phyloP scores from a whole-genome alignment of 1,140 invertebrate species.

The Oedothorax gibbosus region DNA sequence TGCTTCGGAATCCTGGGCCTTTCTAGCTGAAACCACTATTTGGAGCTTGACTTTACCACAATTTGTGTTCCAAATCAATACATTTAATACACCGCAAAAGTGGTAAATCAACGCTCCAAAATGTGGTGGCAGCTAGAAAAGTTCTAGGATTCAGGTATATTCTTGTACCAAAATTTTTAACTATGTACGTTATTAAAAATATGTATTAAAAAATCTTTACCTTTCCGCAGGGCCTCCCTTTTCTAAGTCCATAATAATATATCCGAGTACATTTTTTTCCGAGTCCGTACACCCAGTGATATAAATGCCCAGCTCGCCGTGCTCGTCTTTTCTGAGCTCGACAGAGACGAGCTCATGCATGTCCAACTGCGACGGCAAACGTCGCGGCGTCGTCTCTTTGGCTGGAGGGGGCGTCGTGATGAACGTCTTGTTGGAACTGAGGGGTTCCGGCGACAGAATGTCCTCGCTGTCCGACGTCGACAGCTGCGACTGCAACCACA shows the following conservation, averaged over 20 bases:
- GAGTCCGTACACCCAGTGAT: slow-evolving; percentile 81
- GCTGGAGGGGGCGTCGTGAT: neutral
- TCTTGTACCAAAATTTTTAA: too few relatives aligned
- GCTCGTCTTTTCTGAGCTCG: slow-evolving; percentile 52
- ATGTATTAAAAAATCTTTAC: slow-evolving; percentile 69
- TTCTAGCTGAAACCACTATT: too few relatives aligned
- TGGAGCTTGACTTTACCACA: too few relatives aligned
- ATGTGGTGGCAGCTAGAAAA: too few relatives aligned
- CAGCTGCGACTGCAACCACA: slow-evolving; percentile 54
- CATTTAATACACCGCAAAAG: too few relatives aligned
- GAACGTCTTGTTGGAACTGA: slow-evolving; percentile 50
- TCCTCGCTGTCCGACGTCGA: slow-evolving; percentile 37
- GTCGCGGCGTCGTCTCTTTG: slow-evolving; percentile 3
- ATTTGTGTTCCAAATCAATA: too few relatives aligned
- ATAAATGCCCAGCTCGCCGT: slow-evolving; percentile 82
- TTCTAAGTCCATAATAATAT: slow-evolving; percentile 85
- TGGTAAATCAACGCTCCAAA: too few relatives aligned
- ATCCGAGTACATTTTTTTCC: slow-evolving; percentile 79
- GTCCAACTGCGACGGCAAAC: slow-evolving; percentile 52
- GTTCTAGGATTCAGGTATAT: too few relatives aligned
- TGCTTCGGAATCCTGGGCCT: too few relatives aligned
- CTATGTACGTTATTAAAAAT: too few relatives aligned
- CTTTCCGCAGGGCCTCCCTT: slow-evolving; percentile 81
- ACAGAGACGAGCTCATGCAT: slow-evolving; percentile 53
- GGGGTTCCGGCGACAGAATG: slow-evolving; percentile 27